These are phyloP conservation scores for Xylota sylvarum DNA, from an alignment of 2,888 invertebrate species.

Conservation along the genomic window DNA sequence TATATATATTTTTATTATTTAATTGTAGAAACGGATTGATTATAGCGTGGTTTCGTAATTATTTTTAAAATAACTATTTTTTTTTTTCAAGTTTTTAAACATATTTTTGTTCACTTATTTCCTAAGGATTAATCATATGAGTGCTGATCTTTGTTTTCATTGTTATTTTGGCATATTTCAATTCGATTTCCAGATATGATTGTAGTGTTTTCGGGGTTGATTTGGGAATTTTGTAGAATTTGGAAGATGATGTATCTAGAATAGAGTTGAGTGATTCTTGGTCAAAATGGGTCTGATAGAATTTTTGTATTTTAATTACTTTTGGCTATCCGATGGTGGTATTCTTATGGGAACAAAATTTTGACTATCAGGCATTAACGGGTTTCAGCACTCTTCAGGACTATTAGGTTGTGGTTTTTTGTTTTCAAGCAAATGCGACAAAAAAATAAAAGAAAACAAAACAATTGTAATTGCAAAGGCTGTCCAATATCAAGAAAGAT, in stretches of 20 bases:
- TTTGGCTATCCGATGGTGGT: slow-evolving; percentile 18
- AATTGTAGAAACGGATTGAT: slow-evolving; percentile 62
- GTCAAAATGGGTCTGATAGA: slow-evolving; percentile 46
- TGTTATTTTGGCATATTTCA: slow-evolving; percentile 67
- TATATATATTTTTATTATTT: slow-evolving; percentile 10
- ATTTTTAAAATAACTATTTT: too few species aligned
- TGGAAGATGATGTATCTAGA: slow-evolving; percentile 77
- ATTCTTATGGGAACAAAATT: slow-evolving; percentile 31
- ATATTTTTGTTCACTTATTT: slow-evolving; percentile 44
- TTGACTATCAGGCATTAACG: background rate
- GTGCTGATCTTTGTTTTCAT: slow-evolving; percentile 56
- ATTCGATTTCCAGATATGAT: slow-evolving; percentile 71
- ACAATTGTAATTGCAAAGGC: background rate
- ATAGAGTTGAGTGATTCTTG: slow-evolving; percentile 64
- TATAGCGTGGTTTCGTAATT: slow-evolving; percentile 65
- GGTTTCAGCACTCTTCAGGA: slow-evolving; percentile 32
- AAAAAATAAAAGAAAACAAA: slow-evolving; percentile 5
- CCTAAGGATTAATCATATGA: slow-evolving; percentile 44
- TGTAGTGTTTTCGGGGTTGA: slow-evolving; percentile 69
- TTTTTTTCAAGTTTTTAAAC: slow-evolving; percentile 27
- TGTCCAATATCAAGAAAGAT: background rate
- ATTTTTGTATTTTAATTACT: slow-evolving; percentile 50
- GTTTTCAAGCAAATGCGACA: background rate
- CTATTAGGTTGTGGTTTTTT: slow-evolving; percentile 21
- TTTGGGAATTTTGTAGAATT: slow-evolving; percentile 76